Evolutionary conservation across 2,797 vertebrate species (phyloP).

Genomic region (Dipus sagitta): DNA sequence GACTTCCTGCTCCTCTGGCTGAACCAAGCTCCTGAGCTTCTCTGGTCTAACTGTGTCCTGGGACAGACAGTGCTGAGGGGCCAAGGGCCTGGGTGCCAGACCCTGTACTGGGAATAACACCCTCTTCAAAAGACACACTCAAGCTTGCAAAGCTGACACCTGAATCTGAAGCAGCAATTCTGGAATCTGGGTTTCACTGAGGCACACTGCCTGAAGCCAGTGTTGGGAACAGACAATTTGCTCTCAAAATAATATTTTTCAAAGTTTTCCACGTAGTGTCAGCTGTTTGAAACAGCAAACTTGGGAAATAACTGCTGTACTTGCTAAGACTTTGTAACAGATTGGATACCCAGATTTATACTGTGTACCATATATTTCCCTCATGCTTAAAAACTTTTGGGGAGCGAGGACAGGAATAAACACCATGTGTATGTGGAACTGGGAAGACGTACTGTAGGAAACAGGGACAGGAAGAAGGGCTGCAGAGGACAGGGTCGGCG

Average conservation of each 20-base stretch:
- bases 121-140: constrained; percentile 56
- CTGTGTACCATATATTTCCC: constrained; percentile 34
- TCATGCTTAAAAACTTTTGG: not conserved
- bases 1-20: not conserved
- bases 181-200: constrained; percentile 54
- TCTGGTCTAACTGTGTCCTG: not conserved
- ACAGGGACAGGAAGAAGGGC: constrained; percentile 49
- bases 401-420: constrained; percentile 31
- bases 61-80: not conserved
- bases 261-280: constrained; percentile 76
- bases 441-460: constrained; percentile 47
- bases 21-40: not conserved
- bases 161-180: constrained; percentile 54
- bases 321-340: constrained; percentile 59
- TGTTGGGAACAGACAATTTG: constrained; percentile 66
- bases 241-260: constrained; percentile 76
- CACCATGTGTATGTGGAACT: constrained; percentile 18
- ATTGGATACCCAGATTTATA: constrained; percentile 42
- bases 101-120: not conserved
- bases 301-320: constrained; percentile 59
- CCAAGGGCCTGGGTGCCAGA: not conserved
- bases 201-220: constrained; percentile 56
- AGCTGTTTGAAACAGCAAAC: constrained; percentile 80
- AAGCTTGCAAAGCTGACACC: constrained; percentile 4
- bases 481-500: constrained; percentile 21